Evolutionary conservation across 2,888 invertebrate genomes (phyloP).

Genomic region (Poecilobothrus nobilitatus): DNA sequence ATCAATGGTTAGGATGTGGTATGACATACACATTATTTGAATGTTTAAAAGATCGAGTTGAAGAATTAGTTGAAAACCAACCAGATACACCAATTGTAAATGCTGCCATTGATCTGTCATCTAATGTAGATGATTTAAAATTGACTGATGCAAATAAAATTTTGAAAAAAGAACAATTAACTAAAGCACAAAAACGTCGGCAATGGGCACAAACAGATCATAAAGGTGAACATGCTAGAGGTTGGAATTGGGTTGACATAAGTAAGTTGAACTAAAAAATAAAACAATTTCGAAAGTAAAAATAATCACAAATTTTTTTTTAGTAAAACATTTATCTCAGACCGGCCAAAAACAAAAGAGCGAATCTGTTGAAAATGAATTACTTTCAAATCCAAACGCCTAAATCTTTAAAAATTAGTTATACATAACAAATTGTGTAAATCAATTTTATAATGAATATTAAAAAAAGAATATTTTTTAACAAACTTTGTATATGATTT

Average conservation of each 20-base stretch:
- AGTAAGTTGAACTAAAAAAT: neutral
- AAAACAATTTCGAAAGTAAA: neutral
- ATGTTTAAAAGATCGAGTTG: conserved; percentile 72
- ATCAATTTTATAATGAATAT: too few relatives aligned
- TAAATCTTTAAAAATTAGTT: neutral
- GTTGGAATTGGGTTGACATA: conserved; percentile 93
- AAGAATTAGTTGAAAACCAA: conserved; percentile 62
- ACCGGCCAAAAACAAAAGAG: conserved; percentile 38
- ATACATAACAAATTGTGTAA: too few relatives aligned
- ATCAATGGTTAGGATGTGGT: conserved; percentile 77
- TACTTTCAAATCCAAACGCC: neutral
- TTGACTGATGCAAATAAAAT: conserved; percentile 48
- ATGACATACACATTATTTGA: conserved; percentile 95
- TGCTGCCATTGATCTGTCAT: conserved; percentile 27
- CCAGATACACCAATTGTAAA: conserved; percentile 45
- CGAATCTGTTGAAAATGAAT: neutral
- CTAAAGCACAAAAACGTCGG: conserved; percentile 83
- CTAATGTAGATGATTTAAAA: conserved; percentile 34
- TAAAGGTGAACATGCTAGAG: conserved; percentile 76
- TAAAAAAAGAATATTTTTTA: too few relatives aligned
- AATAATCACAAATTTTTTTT: neutral
- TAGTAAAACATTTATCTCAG: conserved; percentile 89
- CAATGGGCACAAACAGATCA: conserved; percentile 78
- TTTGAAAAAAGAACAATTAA: conserved; percentile 72
- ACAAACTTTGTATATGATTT: too few relatives aligned